phyloP scores from a whole-genome alignment of 1,140 invertebrate species.

The Trissolcus basalis region DNA sequence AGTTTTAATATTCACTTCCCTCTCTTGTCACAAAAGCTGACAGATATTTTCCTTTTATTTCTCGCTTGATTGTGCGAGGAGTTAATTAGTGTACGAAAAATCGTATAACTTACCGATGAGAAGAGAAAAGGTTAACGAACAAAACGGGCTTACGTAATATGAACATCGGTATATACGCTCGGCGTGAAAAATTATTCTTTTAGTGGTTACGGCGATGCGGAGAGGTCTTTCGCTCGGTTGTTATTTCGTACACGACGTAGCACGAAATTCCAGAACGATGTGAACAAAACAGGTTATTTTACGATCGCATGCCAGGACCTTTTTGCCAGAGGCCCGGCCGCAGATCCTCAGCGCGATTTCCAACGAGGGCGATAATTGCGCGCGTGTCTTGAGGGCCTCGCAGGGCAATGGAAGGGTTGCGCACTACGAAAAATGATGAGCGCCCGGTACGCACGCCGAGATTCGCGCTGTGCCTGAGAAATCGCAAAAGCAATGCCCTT shows the following conservation, averaged over 20 bases:
- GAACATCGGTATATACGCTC: background rate
- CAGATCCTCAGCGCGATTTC: constrained; percentile 56
- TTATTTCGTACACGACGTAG: constrained; percentile 29
- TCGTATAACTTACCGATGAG: no score
- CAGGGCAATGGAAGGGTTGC: constrained; percentile 37
- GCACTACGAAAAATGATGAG: constrained; percentile 37
- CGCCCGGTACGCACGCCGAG: constrained; percentile 26
- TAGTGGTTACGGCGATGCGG: constrained; percentile 22
- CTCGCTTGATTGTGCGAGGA: no score
- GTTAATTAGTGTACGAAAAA: no score
- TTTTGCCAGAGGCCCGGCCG: constrained; percentile 44
- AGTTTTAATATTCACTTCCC: background rate
- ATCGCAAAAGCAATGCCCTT: constrained; percentile 63
- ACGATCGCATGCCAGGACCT: constrained; percentile 53
- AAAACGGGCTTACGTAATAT: background rate
- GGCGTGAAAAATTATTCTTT: background rate
- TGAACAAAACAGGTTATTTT: constrained; percentile 60
- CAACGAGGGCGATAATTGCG: constrained; percentile 60
- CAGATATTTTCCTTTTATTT: no score
- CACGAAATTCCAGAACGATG: constrained; percentile 56
- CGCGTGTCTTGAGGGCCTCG: constrained; percentile 59
- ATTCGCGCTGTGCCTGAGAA: constrained; percentile 55
- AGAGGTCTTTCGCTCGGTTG: constrained; percentile 18
- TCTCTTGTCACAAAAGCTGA: no score
- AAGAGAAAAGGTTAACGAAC: background rate